Base-by-base conservation (phyloP, 2,888 invertebrate genomes). In the Meiosimyza decipiens region DNA sequence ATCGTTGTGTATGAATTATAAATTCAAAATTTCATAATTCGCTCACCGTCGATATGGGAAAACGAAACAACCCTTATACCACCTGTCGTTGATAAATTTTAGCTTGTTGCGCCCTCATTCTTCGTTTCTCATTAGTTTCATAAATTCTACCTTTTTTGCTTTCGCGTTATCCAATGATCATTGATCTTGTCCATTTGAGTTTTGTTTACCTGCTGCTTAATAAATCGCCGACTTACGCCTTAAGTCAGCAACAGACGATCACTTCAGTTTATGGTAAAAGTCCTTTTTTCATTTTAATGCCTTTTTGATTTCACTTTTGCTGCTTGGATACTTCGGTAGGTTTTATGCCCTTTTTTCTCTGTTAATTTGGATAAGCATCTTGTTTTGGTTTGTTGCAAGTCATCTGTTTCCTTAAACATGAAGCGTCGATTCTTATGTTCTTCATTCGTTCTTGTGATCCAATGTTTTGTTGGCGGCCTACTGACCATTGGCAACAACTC, bases 151-250 rank as follows among this genome's bases (percentile, higher is more conserved):
- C 40, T 62, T 33, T 16, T 13, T 28, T 28, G 22, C 16, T 9
- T 6, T 18, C 57, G 6, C 28, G 47, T 16, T 9, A 40, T 15
- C 40, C 60, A 40, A 75, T 74, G 79, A 77, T 76, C 77, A 77
- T 71, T 74, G 72, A 69, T 52, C 65, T 65, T 77, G 74, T 73
- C 75, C 75, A 50, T 71, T 75, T 76, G 77, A 49, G 16, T 71
- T 73, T 64, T 72, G 71, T 33, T 18, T 47, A 54, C 15, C 50
- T 33, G 16, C 52, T 28, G 11, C 66, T 51, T 68, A 55, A 74
- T 74, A 74, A 75, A 75, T 74, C 75, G 75, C 60, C 74, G 65
- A 60, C 72, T 75, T 75, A 78, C 80, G 82, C 81, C 82, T 78
- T 81, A 69, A 63, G 62, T 28, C 65, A 60, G 18, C 63, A 9